Percentiles rank a stretch among this genome's conserved stretches.
Conservation (phyloP, 1,140 invertebrate species). For the Gerris buenoi region DNA sequence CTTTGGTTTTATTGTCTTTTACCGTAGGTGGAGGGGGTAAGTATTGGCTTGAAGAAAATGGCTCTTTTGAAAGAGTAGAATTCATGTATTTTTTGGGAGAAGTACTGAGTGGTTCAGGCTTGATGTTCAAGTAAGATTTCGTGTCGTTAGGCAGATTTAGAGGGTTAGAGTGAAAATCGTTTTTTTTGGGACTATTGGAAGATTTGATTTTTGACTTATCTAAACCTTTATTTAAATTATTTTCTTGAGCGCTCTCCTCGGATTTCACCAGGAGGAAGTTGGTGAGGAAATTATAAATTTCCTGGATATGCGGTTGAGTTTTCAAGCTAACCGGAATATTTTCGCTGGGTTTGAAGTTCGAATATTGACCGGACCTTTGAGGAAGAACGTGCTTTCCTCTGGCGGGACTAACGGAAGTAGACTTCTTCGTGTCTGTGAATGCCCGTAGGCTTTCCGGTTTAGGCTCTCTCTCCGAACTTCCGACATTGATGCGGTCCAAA, state of each 20-base stretch:
- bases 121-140: too few relatives aligned
- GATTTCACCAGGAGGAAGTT: constrained; percentile 33
- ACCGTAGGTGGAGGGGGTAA: not conserved
- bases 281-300: constrained; percentile 32
- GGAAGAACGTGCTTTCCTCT: not conserved
- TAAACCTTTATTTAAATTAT: constrained; percentile 30
- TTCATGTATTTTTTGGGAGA: too few relatives aligned
- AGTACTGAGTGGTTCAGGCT: too few relatives aligned
- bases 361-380: not conserved
- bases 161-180: not conserved
- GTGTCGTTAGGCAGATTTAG: not conserved
- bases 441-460: too few relatives aligned
- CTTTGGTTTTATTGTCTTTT: not conserved
- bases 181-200: not conserved
- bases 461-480: not conserved
- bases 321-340: constrained; percentile 4
- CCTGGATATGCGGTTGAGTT: constrained; percentile 19
- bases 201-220: not conserved
- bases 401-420: not conserved
- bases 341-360: not conserved
- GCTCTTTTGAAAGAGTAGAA: too few relatives aligned
- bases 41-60: too few relatives aligned
- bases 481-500: not conserved
- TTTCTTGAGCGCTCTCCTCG: constrained; percentile 49
- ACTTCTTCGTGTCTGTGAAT: too few relatives aligned